Conservation (phyloP, 2,888 invertebrate species). For the Tuberolachnus salignus region DNA sequence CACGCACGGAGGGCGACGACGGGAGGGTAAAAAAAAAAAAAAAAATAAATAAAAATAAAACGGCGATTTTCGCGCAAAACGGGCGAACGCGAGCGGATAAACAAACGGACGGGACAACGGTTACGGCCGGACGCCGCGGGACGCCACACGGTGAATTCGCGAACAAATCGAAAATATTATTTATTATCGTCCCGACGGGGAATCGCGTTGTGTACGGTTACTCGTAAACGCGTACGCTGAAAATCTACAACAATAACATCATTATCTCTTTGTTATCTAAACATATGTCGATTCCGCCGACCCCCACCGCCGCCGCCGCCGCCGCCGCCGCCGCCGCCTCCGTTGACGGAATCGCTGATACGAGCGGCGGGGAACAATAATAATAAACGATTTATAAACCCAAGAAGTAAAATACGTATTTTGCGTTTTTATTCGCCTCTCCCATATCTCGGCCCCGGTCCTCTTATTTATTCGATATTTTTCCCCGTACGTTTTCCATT, state of each 20-base stretch:
- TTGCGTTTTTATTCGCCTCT: too few species aligned
- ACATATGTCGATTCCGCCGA: slow-evolving; percentile 20
- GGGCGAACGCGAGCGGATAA: neutral
- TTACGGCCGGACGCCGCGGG: too few species aligned
- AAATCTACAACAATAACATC: slow-evolving; percentile 11
- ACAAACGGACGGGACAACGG: neutral
- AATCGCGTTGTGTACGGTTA: neutral
- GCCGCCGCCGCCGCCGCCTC: neutral
- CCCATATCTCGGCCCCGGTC: too few species aligned
- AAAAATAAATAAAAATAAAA: too few species aligned
- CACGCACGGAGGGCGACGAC: neutral
- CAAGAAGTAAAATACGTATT: too few species aligned
- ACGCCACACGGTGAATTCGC: neutral
- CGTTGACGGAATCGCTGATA: too few species aligned
- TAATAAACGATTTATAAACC: too few species aligned
- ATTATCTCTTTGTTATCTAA: slow-evolving; percentile 52
- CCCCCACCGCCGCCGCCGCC: neutral
- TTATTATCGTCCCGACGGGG: too few species aligned
- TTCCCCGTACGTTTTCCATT: too few species aligned
- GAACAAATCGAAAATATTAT: too few species aligned
- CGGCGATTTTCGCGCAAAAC: neutral
- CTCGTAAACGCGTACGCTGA: neutral
- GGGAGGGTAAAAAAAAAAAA: too few species aligned
- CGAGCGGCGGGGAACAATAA: neutral
- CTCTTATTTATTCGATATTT: too few species aligned